phyloP scores from a whole-genome alignment of 2,797 vertebrate species.

The Eutrigla gurnardus region DNA sequence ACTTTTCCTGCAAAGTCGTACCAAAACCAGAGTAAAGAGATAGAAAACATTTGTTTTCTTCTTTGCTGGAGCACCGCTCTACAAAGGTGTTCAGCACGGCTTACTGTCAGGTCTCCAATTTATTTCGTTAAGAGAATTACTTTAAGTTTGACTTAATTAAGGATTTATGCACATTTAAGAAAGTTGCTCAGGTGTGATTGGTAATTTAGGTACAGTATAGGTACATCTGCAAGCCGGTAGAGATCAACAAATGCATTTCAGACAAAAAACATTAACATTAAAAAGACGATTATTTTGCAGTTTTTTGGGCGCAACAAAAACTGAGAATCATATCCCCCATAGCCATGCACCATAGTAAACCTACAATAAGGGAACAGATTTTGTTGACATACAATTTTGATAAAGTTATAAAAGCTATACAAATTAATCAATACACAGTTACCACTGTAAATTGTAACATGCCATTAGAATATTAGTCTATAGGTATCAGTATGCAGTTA shows the following conservation, averaged over 20 bases:
- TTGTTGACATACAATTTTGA: background rate
- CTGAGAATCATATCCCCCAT: background rate
- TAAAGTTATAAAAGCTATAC: background rate
- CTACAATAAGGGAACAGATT: background rate
- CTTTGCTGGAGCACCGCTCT: conserved; percentile 8
- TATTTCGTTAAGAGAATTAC: background rate
- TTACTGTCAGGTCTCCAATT: background rate
- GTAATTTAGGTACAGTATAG: background rate
- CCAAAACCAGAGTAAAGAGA: conserved; percentile 1
- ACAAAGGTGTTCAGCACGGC: conserved; percentile 11
- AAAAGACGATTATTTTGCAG: background rate
- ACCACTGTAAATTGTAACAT: background rate
- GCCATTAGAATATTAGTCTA: background rate
- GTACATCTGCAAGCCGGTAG: background rate
- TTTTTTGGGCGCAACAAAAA: background rate
- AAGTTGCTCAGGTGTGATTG: background rate
- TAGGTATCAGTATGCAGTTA: background rate
- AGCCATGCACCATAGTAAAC: background rate
- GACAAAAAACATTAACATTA: background rate
- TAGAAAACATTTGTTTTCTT: background rate
- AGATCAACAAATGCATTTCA: background rate
- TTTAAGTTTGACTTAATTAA: background rate
- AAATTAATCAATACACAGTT: background rate
- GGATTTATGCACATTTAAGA: background rate
- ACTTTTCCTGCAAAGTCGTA: conserved; percentile 20